These are phyloP conservation scores for Thermophis baileyi DNA, from an alignment of 2,113 vertebrate genomes.

Conservation along the genomic window DNA sequence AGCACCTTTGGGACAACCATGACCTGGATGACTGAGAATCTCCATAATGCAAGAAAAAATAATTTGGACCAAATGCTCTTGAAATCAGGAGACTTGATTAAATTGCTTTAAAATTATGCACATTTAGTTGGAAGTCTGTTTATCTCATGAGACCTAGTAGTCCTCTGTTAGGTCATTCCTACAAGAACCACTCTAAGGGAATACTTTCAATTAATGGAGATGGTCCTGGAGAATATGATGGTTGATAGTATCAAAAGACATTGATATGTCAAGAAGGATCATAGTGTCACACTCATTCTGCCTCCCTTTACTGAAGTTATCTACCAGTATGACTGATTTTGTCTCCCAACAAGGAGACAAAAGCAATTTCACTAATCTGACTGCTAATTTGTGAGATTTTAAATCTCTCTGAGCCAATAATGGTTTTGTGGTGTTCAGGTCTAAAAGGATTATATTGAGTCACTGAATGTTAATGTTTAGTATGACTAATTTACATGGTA, in stretches of 20 bases:
- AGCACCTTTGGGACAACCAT: too few species aligned
- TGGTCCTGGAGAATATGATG: not conserved
- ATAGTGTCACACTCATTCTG: not conserved
- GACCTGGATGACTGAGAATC: too few species aligned
- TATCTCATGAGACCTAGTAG: not conserved
- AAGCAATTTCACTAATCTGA: not conserved
- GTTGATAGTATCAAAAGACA: not conserved
- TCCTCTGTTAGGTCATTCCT: not conserved
- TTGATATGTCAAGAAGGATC: not conserved
- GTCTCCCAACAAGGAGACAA: not conserved
- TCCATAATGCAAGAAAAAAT: not conserved
- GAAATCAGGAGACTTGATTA: not conserved
- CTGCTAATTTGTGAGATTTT: not conserved
- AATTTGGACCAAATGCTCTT: not conserved
- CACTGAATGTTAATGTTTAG: constrained; percentile 5
- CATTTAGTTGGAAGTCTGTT: not conserved
- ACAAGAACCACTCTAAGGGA: not conserved
- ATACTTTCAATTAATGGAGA: not conserved
- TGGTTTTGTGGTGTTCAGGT: not conserved
- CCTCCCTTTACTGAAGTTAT: not conserved
- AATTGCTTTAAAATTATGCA: not conserved
- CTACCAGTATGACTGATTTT: not conserved
- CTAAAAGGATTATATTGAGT: not conserved
- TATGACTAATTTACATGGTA: not conserved
- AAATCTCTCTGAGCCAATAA: not conserved